Conservation (phyloP, 1,140 invertebrate species). For the Bombyx mandarina region DNA sequence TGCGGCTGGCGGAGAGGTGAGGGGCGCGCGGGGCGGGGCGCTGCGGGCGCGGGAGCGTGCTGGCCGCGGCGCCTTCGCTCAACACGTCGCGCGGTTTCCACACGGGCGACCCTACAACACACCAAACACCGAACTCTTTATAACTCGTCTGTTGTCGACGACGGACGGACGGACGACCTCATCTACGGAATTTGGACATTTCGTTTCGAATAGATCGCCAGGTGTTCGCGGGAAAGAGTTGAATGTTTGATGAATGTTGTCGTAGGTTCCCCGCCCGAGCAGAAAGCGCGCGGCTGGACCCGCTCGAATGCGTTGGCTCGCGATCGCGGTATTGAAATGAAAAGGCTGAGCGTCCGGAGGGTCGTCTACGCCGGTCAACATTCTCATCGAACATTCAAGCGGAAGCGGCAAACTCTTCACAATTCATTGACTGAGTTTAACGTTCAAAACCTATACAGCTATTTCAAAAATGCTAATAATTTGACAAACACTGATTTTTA, state of each 20-base stretch:
- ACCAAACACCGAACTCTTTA: conserved; percentile 73
- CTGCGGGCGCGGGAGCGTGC: conserved; percentile 65
- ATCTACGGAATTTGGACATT: conserved; percentile 29
- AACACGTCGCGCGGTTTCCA: conserved; percentile 90
- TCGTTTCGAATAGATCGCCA: conserved; percentile 29
- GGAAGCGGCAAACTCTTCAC: neutral
- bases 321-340: conserved; percentile 2
- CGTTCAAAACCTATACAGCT: neutral
- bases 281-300: conserved; percentile 19
- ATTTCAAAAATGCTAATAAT: too few relatives aligned
- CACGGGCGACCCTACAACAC: conserved; percentile 88
- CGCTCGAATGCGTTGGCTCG: conserved; percentile 10
- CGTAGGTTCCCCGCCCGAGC: conserved; percentile 27
- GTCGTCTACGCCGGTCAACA: conserved; percentile 38
- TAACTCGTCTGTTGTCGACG: conserved; percentile 9
- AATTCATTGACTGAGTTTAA: neutral
- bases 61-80: conserved; percentile 32
- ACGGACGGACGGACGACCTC: conserved; percentile 6
- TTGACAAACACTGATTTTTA: too few relatives aligned
- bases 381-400: conserved; percentile 68
- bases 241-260: conserved; percentile 72
- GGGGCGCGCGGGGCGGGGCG: conserved; percentile 59
- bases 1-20: conserved; percentile 66
- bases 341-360: conserved; percentile 4
- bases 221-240: conserved; percentile 59